A percentile compares a stretch with the other conserved stretches of the same genome.
These are phyloP conservation scores for Macheiramphus alcinus DNA, from an alignment of 2,113 vertebrate genomes.

Conservation along the genomic window DNA sequence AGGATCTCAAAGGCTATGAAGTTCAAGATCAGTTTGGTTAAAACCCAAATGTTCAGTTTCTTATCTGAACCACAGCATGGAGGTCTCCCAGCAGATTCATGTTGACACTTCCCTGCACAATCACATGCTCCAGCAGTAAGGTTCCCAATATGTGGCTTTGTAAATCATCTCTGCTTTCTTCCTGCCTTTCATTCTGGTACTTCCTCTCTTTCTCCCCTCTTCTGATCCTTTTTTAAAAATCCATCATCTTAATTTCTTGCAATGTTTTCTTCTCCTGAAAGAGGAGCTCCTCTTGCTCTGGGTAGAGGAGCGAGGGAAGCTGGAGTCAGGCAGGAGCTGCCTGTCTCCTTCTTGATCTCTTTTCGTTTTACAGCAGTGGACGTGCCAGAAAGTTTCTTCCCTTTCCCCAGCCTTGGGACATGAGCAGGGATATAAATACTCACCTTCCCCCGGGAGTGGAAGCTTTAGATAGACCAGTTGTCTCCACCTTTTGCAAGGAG, in stretches of 20 bases:
- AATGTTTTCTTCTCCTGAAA: not conserved
- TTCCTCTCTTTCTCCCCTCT: not conserved
- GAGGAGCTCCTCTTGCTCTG: not conserved
- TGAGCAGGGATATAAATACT: not conserved
- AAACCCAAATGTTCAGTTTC: not conserved
- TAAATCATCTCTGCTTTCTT: not conserved
- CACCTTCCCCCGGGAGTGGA: not conserved
- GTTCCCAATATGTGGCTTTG: not conserved
- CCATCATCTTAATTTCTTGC: not conserved
- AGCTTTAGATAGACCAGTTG: not conserved
- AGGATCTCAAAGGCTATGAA: not conserved
- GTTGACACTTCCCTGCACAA: not conserved
- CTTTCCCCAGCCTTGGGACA: not conserved
- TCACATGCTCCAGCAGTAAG: not conserved
- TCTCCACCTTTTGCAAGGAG: not conserved
- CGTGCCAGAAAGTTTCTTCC: not conserved
- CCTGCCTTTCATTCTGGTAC: not conserved
- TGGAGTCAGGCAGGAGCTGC: not conserved
- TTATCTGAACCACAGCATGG: not conserved
- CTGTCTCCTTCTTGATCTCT: not conserved
- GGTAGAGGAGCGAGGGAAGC: not conserved
- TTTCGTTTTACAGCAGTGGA: not conserved
- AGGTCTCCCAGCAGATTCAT: not conserved
- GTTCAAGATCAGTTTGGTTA: not conserved
- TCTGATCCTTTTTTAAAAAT: not conserved